phyloP scores from a whole-genome alignment of 1,140 invertebrate species.

The Drosophila ironensis region DNA sequence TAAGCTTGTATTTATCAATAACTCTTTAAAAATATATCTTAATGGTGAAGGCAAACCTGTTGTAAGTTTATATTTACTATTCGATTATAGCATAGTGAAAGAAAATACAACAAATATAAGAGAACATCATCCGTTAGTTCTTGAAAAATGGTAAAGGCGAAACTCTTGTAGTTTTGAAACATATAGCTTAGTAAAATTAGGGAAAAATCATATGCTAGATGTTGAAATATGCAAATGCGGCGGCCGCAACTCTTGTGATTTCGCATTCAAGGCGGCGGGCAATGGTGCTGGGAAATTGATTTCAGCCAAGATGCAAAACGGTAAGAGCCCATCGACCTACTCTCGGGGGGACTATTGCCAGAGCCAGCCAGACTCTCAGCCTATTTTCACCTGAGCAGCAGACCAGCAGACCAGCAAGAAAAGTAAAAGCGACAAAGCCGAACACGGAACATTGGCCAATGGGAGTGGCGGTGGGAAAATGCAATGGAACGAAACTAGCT shows the following conservation, averaged over 20 bases:
- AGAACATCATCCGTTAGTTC: no score
- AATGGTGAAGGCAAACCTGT: no score
- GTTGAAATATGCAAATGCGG: no score
- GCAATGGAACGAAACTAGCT: conserved; percentile 48
- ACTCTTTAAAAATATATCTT: no score
- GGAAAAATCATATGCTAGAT: no score
- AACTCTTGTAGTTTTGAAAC: no score
- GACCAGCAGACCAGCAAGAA: conserved; percentile 26
- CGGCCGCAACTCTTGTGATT: conserved; percentile 26
- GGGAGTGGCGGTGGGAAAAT: conserved; percentile 6
- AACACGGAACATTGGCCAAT: background rate
- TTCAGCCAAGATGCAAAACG: conserved; percentile 53
- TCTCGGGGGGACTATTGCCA: conserved; percentile 12
- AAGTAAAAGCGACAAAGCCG: conserved; percentile 48
- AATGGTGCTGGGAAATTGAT: conserved; percentile 26
- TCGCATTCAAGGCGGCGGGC: conserved; percentile 30
- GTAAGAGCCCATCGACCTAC: conserved; percentile 60
- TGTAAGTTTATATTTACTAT: no score
- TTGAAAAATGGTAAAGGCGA: no score
- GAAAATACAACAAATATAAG: no score
- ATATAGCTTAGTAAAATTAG: no score
- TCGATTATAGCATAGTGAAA: no score
- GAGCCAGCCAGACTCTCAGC: conserved; percentile 3
- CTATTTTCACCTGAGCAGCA: conserved; percentile 14
- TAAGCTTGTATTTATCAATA: no score